Evolutionary conservation across 2,113 vertebrate genomes (phyloP), one percentile per base, ranked within the genome.

Genomic region (Drymodes brunneopygia): DNA sequence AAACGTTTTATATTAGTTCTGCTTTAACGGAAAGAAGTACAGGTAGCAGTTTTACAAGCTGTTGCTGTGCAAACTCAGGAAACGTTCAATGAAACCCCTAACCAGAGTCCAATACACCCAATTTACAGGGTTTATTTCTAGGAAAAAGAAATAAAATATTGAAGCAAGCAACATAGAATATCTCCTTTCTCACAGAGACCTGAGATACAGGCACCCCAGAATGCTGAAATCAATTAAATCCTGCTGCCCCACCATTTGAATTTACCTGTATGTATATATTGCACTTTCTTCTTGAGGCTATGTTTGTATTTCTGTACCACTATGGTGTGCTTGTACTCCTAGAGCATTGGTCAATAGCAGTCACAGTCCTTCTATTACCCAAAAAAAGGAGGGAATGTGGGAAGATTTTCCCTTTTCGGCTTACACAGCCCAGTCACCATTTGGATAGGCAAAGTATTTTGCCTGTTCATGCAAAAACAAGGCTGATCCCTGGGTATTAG

Each of bases 1-100:
- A 93, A 94, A 78, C 35, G 7, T 6, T 96, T 92, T 86, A 38
- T 81, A 74, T 77, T 90, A 94, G 42, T 54, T 83, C 44, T 78
- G 6, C 15, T 91, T 88, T 92, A 86, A 90, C 40, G 0, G 3
- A 54, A 90, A 65, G 42, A 81, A 62, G 35, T 19, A n/a, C 62
- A 77, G 82, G 15, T n/a, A 88, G 22, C 45, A 78, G 35, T 58
- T 92, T 88, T 69, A 93, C 38, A 93, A 88, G n/a, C 18, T 77
- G 7, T 11, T 72, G 8, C 25, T 38, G 3, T 57, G 17, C 11
- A 77, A 94, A 93, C 18, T 18, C 42, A 73, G 15, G 8, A 72
- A 83, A 92, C 21, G 16, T 73, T 86, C 85, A 92, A 88, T 11
- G 28, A 73, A 83, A 10, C 3, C 42, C 53, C 50, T 27, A 86